Percentiles rank a stretch among this genome's conserved stretches.
Conservation (phyloP, 2,888 invertebrate species). For the Protophormia terraenovae region DNA sequence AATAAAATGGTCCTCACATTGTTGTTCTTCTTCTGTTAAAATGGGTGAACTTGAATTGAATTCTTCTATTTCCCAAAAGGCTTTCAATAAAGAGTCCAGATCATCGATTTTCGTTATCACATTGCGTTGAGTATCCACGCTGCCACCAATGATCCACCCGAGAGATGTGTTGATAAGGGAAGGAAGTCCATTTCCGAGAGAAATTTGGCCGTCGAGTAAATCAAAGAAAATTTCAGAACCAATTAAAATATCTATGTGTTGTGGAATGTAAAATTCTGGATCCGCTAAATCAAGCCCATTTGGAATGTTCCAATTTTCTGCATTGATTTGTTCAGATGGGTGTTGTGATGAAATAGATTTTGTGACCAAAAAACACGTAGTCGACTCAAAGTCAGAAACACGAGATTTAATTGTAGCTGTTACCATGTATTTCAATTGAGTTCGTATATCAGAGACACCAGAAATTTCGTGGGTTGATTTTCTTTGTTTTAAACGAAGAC, state of each 20-base stretch:
- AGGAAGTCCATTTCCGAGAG: slow-evolving; percentile 32
- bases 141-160: slow-evolving; percentile 26
- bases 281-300: neutral
- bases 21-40: slow-evolving; percentile 1
- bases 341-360: slow-evolving; percentile 28
- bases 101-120: neutral
- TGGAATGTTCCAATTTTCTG: neutral
- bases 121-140: neutral
- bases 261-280: slow-evolving; percentile 38
- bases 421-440: neutral
- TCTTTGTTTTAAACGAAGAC: neutral
- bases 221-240: slow-evolving; percentile 51
- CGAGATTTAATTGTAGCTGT: slow-evolving; percentile 8
- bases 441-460: slow-evolving; percentile 11
- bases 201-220: slow-evolving; percentile 30
- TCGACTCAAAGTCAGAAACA: slow-evolving; percentile 12
- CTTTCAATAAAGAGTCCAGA: neutral
- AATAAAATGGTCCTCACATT: neutral
- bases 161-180: slow-evolving; percentile 38
- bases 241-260: slow-evolving; percentile 40
- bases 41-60: neutral
- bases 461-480: neutral
- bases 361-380: slow-evolving; percentile 29
- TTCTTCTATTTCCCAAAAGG: slow-evolving; percentile 44
- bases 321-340: neutral